Evolutionary conservation across 2,797 vertebrate genomes (phyloP).

Genomic region (Nothura maculosa): DNA sequence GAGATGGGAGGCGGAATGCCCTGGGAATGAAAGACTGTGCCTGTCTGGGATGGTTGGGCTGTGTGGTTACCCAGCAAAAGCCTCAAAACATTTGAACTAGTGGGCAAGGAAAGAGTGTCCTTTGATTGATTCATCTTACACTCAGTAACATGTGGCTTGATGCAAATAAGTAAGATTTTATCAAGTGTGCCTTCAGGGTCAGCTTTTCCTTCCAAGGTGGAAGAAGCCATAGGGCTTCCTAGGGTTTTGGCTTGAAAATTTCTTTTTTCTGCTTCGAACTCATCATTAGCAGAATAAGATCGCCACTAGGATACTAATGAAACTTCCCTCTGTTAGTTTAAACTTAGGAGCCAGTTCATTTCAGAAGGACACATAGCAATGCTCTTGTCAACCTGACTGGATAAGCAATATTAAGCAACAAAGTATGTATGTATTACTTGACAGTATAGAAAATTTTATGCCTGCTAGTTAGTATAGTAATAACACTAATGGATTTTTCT

Average conservation of each 20-base stretch:
- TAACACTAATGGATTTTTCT: background rate
- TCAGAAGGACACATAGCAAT: background rate
- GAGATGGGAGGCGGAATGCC: accelerated
- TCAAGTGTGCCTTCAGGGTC: background rate
- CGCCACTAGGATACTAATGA: background rate
- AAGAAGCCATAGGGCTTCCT: background rate
- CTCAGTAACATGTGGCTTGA: background rate
- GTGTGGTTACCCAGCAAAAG: background rate
- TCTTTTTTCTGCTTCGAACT: background rate
- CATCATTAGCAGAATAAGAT: background rate
- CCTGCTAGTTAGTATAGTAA: background rate
- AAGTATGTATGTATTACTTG: background rate
- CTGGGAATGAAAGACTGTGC: accelerated
- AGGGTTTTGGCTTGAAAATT: background rate
- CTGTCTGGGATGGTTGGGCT: accelerated
- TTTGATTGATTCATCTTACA: background rate
- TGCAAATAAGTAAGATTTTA: background rate
- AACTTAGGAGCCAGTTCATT: background rate
- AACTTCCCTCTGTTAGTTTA: background rate
- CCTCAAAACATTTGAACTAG: background rate
- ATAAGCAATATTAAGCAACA: background rate
- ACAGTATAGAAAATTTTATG: background rate
- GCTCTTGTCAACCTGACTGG: background rate
- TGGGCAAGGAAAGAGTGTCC: background rate
- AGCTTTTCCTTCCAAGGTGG: background rate